Conservation (phyloP, 2,888 invertebrate genomes). For the Trissoscelio sp. region DNA sequence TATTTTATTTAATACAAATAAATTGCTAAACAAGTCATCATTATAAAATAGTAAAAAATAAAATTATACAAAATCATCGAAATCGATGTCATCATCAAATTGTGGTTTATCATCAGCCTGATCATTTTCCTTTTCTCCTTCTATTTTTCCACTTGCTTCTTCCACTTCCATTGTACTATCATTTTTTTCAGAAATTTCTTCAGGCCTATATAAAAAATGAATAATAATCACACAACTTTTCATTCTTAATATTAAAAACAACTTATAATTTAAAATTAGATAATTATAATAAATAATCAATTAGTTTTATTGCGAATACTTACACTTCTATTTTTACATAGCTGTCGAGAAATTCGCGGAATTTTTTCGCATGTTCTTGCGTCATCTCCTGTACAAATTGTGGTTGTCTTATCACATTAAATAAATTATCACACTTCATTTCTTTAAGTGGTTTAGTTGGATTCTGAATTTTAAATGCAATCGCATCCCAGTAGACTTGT, state of each 20-base stretch:
- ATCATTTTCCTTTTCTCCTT: too few species aligned
- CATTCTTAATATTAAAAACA: too few species aligned
- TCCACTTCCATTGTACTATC: not conserved
- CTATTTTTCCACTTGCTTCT: too few species aligned
- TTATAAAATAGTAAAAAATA: too few species aligned
- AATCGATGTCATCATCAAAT: not conserved
- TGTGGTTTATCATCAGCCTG: too few species aligned
- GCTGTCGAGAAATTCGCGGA: conserved; percentile 3
- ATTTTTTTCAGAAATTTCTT: not conserved
- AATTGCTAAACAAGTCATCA: too few species aligned
- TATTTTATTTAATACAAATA: too few species aligned
- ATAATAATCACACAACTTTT: too few species aligned
- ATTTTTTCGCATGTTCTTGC: not conserved
- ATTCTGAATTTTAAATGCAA: conserved; percentile 24
- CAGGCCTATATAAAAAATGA: too few species aligned
- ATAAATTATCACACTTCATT: conserved; percentile 4
- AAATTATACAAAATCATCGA: not conserved
- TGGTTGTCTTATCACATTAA: conserved; percentile 24
- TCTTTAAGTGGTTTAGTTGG: conserved; percentile 6
- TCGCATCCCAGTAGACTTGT: conserved; percentile 35
- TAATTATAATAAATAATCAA: too few species aligned
- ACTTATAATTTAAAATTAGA: not conserved
- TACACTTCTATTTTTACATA: conserved; percentile 5
- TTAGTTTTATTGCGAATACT: too few species aligned
- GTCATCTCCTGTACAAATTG: conserved; percentile 11